phyloP scores from a whole-genome alignment of 2,113 vertebrate genomes.

The Struthio camelus region DNA sequence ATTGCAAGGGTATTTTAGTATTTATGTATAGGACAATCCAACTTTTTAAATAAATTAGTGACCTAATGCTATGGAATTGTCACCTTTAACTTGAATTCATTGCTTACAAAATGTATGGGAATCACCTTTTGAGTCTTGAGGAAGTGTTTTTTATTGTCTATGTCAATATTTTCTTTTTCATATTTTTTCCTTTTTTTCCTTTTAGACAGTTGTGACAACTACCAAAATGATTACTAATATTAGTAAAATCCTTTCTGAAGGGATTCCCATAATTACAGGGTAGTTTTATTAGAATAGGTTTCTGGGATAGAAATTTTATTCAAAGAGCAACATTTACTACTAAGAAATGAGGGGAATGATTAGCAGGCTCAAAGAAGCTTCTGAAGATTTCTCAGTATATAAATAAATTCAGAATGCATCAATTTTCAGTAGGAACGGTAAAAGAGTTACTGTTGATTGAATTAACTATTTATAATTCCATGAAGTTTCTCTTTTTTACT shows the following conservation, averaged over 20 bases:
- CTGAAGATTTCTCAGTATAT: neutral
- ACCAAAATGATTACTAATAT: neutral
- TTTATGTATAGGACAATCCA: neutral
- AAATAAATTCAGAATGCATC: neutral
- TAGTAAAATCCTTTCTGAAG: neutral
- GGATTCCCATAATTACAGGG: neutral
- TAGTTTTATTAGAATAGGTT: neutral
- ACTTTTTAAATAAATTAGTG: neutral
- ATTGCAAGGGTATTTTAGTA: neutral
- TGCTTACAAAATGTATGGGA: neutral
- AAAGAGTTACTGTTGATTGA: neutral
- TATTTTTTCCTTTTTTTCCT: neutral
- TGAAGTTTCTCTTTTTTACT: neutral
- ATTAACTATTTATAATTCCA: neutral
- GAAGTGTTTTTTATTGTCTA: neutral
- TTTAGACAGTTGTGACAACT: neutral
- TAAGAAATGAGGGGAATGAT: neutral
- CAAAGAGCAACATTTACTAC: neutral
- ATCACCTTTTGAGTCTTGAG: neutral
- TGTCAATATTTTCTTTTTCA: neutral
- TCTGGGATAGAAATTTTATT: neutral
- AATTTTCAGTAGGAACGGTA: neutral
- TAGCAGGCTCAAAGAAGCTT: neutral
- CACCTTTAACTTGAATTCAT: neutral
- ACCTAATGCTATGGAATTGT: neutral